Conservation (phyloP, 2,797 vertebrate species). For the Micropoecilia bifurca region DNA sequence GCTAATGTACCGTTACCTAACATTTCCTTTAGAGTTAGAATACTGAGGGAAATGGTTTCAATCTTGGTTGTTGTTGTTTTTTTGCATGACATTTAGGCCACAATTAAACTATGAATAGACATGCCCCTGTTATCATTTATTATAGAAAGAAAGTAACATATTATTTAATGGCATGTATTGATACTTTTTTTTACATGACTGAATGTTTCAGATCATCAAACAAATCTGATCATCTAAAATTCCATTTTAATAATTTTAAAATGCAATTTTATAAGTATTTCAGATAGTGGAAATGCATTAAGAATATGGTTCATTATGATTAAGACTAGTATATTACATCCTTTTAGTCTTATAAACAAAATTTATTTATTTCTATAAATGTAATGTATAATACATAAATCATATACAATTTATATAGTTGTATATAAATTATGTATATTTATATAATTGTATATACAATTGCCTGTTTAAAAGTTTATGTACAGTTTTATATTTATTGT, state of each 20-base stretch:
- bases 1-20: background rate
- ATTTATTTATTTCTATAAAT: too few relatives aligned
- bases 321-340: background rate
- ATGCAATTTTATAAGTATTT: background rate
- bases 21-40: background rate
- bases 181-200: background rate
- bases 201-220: background rate
- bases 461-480: too few relatives aligned
- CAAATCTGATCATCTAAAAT: background rate
- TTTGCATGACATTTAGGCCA: too few relatives aligned
- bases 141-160: background rate
- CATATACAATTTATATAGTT: too few relatives aligned
- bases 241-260: background rate
- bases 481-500: background rate
- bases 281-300: background rate
- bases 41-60: background rate
- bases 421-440: too few relatives aligned
- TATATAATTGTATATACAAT: too few relatives aligned
- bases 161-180: background rate
- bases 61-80: background rate
- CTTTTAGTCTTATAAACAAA: background rate
- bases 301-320: background rate
- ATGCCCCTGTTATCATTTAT: background rate
- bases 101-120: background rate
- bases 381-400: too few relatives aligned